A percentile compares a stretch with the other conserved stretches of the same genome.
These are phyloP conservation scores for cattle (Bos taurus) DNA, from an alignment of 2,113 vertebrate genomes.

Conservation along the genomic window ARS-UCD2.0 NC_037334.1:21701501-21702000, in stretches of 20 bases:
- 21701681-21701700: background rate
- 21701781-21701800: background rate
- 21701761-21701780: background rate
- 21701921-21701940: background rate
- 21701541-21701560: background rate
- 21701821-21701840: background rate
- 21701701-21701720: background rate
- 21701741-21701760: background rate
- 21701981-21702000: background rate
- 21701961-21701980: background rate
- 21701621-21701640: background rate
- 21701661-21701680: background rate
- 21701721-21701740: background rate
- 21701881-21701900: background rate
- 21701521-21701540: background rate
- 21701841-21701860: background rate
- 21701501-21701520: background rate
- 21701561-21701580: rapidly evolving
- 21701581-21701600: background rate
- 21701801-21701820: background rate
- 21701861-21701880: background rate
- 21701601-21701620: background rate
- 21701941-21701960: rapidly evolving
- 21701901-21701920: background rate
- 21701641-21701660: background rate